These are phyloP conservation scores for Agonum fuliginosum DNA, from an alignment of 2,888 invertebrate species.

Conservation along the genomic window DNA sequence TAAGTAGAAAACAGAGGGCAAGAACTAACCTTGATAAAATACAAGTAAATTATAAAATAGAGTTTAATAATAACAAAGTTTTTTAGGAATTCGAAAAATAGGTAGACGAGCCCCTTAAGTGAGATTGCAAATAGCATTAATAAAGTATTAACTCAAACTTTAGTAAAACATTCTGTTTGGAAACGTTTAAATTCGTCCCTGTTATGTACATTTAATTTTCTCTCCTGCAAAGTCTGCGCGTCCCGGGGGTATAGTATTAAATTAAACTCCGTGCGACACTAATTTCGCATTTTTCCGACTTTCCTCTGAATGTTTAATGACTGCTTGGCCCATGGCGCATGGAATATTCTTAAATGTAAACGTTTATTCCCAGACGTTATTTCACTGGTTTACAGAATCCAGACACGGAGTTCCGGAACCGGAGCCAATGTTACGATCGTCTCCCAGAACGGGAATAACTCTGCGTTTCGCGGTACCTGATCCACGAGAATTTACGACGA, in stretches of 20 bases:
- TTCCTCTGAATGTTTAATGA: conserved; percentile 21
- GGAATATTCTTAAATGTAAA: conserved; percentile 17
- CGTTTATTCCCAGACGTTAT: conserved; percentile 13
- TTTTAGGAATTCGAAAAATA: no score
- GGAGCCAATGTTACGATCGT: not conserved
- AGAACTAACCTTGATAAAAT: no score
- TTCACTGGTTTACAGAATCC: conserved; percentile 5
- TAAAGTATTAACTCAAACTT: not conserved
- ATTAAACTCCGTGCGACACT: conserved; percentile 33
- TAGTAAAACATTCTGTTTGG: not conserved
- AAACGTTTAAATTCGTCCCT: not conserved
- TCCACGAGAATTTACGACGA: not conserved
- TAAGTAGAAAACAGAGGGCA: no score
- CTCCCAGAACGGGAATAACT: not conserved
- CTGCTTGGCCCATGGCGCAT: not conserved
- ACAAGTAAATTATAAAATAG: no score
- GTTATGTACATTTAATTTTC: conserved; percentile 41
- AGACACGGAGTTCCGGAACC: not conserved
- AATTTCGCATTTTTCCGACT: conserved; percentile 33
- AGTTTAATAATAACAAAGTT: no score
- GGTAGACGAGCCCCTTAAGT: no score
- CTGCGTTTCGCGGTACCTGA: not conserved
- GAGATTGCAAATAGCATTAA: not conserved
- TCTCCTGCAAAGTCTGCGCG: not conserved
- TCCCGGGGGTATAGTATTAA: conserved; percentile 28